A percentile compares a stretch with the other conserved stretches of the same genome.
phyloP scores from a whole-genome alignment of 2,797 vertebrate genomes.

The Mormyrus proboscirostris region DNA sequence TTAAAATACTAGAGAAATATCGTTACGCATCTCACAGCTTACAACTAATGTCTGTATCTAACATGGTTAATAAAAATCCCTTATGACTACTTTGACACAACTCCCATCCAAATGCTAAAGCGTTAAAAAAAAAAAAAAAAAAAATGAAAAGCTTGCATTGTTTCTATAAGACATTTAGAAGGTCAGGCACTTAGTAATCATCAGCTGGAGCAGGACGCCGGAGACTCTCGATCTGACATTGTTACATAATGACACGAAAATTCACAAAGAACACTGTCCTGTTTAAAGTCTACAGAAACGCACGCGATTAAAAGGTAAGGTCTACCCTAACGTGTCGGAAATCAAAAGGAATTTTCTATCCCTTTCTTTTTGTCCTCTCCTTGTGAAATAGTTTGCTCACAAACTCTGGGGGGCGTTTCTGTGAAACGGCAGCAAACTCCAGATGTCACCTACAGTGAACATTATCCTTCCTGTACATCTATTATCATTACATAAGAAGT shows the following conservation, averaged over 20 bases:
- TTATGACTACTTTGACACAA: background rate
- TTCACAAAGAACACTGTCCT: conserved; percentile 45
- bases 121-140: conserved; percentile 21
- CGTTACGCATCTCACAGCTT: conserved; percentile 14
- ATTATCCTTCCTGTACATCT: conserved; percentile 18
- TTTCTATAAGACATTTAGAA: conserved; percentile 62
- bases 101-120: conserved; percentile 30
- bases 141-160: conserved; percentile 50
- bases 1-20: conserved; percentile 11
- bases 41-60: conserved; percentile 23
- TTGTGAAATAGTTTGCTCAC: conserved; percentile 21
- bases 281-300: conserved; percentile 60
- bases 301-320: conserved; percentile 57
- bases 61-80: background rate
- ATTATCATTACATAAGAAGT: conserved; percentile 11
- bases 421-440: conserved; percentile 22
- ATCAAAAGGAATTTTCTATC: conserved; percentile 37
- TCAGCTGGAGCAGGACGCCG: conserved; percentile 63
- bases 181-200: conserved; percentile 91
- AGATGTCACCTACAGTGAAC: background rate
- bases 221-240: conserved; percentile 55
- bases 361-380: conserved; percentile 30
- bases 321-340: conserved; percentile 54
- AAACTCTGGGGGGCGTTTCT: conserved; percentile 16
- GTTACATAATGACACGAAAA: conserved; percentile 51